These are phyloP conservation scores for Clarias platycephalus DNA, from an alignment of 2,797 vertebrate genomes.

Conservation along the genomic window DNA sequence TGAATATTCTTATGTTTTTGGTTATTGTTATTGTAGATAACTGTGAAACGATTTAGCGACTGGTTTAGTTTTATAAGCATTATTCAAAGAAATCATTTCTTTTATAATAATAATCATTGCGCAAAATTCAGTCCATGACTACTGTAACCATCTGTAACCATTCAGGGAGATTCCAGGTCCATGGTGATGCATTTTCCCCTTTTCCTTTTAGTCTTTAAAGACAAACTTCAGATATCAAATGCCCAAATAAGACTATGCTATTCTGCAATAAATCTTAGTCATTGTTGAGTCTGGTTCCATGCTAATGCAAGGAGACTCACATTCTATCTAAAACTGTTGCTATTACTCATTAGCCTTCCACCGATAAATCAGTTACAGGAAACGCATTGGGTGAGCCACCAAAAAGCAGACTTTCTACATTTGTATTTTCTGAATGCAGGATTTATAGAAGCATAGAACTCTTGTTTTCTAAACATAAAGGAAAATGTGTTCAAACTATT, in stretches of 20 bases:
- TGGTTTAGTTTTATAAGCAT: not conserved
- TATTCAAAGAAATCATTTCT: not conserved
- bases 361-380: conserved; percentile 20
- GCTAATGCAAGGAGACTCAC: not conserved
- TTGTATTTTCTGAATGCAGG: not conserved
- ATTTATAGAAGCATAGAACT: conserved; percentile 14
- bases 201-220: conserved; percentile 21
- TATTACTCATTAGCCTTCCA: conserved; percentile 30
- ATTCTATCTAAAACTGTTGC: conserved; percentile 21
- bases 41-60: conserved; percentile 5
- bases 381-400: conserved; percentile 20
- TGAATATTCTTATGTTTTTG: not conserved
- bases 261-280: conserved; percentile 37
- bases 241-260: conserved; percentile 35
- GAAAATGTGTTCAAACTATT: not conserved
- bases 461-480: not conserved
- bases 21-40: not conserved
- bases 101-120: not conserved
- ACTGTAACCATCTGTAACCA: not conserved
- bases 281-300: conserved; percentile 20
- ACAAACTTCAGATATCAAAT: conserved; percentile 23
- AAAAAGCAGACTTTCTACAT: not conserved
- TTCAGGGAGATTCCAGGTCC: not conserved
- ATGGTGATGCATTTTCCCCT: conserved; percentile 3
- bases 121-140: not conserved